Base-by-base conservation (phyloP, 2,113 vertebrate species). In the Elachura formosa region DNA sequence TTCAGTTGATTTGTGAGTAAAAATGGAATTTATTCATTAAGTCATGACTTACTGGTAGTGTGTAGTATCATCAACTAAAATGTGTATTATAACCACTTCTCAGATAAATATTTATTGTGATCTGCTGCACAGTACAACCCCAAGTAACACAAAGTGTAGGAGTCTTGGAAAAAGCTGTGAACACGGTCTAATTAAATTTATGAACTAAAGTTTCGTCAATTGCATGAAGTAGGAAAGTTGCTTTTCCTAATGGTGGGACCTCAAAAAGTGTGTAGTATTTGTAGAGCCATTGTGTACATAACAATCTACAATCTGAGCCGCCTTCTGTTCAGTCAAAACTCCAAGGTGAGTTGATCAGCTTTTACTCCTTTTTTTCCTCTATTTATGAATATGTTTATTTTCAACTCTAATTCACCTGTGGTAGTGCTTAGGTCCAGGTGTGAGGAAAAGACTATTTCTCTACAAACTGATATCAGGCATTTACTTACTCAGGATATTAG, bases 201-300 rank as follows among this genome's bases (percentile, higher is more conserved):
- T 72, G 69, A 95, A 84, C 81, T 94, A 77, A 96, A 95, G 63
- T 94, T 96, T 92, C 96, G 86, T 82, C 45, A 89, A 51, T 88
- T 94, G 55, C 54, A 55, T 86, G 78, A 93, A 87, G 96, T 88
- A 71, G 21, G 38, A 84, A 94, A 86, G 74, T 74, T 83, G 58
- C 72, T 98, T 95, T 96, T 96, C 90, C 87, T 52, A 43, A 73
- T 95, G 64, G 62, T 93, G 82, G 56, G 83, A 85, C 78, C 82
- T 93, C 74, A 96, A 51, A 83, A 95, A 95, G 67, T 84, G 86
- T 49, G 26, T 69, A 83, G 46, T 90, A 59, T 96, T 96, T 91
- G 78, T 85, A 89, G 96, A 93, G 68, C 43, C 38, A 84, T 63
- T 95, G 31, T 59, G 40, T 87, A 61, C 58, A 29, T 41, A 83